phyloP scores from a whole-genome alignment of 2,113 vertebrate species.

The Brachyhypopomus gauderio region DNA sequence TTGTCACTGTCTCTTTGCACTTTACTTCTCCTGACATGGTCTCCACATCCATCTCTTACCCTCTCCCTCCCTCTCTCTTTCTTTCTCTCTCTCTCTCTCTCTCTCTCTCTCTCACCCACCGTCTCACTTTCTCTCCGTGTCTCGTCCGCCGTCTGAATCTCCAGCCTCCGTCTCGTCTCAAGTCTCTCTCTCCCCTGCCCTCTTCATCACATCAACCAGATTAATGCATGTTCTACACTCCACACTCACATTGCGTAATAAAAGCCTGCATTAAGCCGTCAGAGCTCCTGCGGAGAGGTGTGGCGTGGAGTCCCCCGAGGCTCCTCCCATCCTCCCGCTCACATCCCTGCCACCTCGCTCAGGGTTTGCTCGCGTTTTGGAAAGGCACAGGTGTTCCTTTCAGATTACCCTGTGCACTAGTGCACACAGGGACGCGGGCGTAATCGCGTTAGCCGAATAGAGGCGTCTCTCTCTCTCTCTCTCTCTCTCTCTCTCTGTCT shows the following conservation, averaged over 20 bases:
- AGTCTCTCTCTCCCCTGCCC: constrained; percentile 25
- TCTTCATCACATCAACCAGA: constrained; percentile 53
- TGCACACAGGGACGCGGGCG: constrained; percentile 65
- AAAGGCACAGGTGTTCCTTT: constrained; percentile 73
- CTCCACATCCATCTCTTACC: constrained; percentile 18
- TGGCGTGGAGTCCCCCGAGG: constrained; percentile 62
- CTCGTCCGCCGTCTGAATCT: constrained; percentile 52
- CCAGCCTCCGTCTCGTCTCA: constrained; percentile 25
- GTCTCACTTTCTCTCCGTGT: constrained; percentile 46
- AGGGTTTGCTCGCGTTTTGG: constrained; percentile 66
- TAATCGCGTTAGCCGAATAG: constrained; percentile 75
- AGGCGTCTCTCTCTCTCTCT: constrained; percentile 63
- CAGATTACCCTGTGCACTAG: constrained; percentile 73
- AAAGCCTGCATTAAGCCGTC: constrained; percentile 64
- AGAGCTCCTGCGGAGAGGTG: constrained; percentile 53
- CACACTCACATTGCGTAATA: constrained; percentile 61
- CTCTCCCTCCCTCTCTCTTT: constrained; percentile 40
- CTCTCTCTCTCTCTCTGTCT: constrained; percentile 31
- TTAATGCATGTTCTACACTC: constrained; percentile 73
- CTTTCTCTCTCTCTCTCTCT: constrained; percentile 26
- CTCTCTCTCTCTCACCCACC: constrained; percentile 40
- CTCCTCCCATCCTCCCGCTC: constrained; percentile 69
- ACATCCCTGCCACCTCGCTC: constrained; percentile 64
- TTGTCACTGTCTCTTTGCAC: constrained; percentile 56
- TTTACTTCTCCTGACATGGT: constrained; percentile 23